These are phyloP conservation scores for Drosophila mettleri DNA, from an alignment of 2,888 invertebrate genomes.

Conservation along the genomic window DNA sequence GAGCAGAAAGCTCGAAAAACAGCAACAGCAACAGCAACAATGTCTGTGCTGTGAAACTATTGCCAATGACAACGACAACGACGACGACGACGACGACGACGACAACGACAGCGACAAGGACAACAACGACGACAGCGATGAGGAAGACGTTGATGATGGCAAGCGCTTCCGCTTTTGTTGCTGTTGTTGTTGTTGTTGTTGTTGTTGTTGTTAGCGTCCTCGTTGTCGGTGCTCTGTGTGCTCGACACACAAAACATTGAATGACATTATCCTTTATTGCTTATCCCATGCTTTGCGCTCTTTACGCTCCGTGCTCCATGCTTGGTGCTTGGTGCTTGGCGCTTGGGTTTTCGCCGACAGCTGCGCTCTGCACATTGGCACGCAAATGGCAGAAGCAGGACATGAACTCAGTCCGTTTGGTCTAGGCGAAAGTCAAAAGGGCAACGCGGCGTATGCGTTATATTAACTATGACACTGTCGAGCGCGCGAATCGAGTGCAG, in stretches of 20 bases:
- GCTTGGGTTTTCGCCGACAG: conserved; percentile 48
- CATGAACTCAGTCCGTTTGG: conserved; percentile 21
- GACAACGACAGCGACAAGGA: conserved; percentile 27
- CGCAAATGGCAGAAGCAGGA: conserved; percentile 53
- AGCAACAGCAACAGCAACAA: conserved; percentile 66
- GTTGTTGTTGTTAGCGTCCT: conserved; percentile 26
- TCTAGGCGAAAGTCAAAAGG: conserved; percentile 73
- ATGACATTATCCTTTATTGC: conserved; percentile 83
- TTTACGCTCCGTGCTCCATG: conserved; percentile 19
- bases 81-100: conserved; percentile 27
- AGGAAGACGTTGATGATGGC: conserved; percentile 76
- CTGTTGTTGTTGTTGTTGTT: conserved; percentile 43
- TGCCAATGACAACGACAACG: conserved; percentile 74
- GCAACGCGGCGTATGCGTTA: conserved; percentile 75
- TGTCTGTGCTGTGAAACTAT: conserved; percentile 69
- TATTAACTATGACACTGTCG: conserved; percentile 70
- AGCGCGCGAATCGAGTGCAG: conserved; percentile 37
- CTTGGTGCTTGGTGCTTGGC: conserved; percentile 17
- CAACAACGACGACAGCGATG: conserved; percentile 44
- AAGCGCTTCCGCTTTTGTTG: conserved; percentile 69
- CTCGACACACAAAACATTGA: conserved; percentile 79
- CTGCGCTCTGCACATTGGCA: conserved; percentile 67
- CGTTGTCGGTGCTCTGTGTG: conserved; percentile 47
- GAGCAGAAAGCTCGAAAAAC: conserved; percentile 56
- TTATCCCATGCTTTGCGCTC: conserved; percentile 75